Conservation (phyloP, 2,888 invertebrate genomes). For the Disparrhopalites patrizii region DNA sequence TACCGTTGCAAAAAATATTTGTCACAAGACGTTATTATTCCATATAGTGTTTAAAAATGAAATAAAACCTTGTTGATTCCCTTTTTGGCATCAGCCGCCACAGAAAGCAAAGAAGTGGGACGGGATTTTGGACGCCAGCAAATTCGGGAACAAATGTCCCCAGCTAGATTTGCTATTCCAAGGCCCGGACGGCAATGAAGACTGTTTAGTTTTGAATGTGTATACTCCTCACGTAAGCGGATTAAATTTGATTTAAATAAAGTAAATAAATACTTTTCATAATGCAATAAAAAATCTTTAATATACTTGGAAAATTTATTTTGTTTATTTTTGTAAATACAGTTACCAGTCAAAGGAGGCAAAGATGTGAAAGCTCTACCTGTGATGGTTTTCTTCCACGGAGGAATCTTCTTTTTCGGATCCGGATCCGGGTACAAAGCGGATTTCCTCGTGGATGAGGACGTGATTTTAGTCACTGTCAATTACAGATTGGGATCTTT, state of each 20-base stretch:
- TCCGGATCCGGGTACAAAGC: background rate
- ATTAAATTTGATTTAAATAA: background rate
- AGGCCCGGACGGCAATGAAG: constrained; percentile 5
- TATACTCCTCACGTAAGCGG: background rate
- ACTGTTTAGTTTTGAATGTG: constrained; percentile 21
- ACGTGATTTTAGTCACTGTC: constrained; percentile 34
- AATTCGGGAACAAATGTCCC: constrained; percentile 15
- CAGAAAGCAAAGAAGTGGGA: constrained; percentile 5
- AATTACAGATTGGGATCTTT: constrained; percentile 37
- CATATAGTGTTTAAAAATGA: too few species aligned
- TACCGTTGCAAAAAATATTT: too few species aligned
- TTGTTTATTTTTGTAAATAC: background rate
- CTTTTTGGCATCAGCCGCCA: too few species aligned
- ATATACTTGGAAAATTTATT: too few species aligned
- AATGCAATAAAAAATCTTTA: too few species aligned
- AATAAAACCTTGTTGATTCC: too few species aligned
- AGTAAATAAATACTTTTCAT: too few species aligned
- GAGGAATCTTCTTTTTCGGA: constrained; percentile 14
- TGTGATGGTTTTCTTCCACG: constrained; percentile 23
- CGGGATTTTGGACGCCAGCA: constrained; percentile 4
- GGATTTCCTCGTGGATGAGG: constrained; percentile 19
- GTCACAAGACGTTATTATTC: too few species aligned
- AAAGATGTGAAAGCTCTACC: background rate
- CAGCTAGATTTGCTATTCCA: constrained; percentile 17
- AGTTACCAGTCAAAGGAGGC: too few species aligned